phyloP scores from a whole-genome alignment of 23 tunicate species.

The Corella eumyota region DNA sequence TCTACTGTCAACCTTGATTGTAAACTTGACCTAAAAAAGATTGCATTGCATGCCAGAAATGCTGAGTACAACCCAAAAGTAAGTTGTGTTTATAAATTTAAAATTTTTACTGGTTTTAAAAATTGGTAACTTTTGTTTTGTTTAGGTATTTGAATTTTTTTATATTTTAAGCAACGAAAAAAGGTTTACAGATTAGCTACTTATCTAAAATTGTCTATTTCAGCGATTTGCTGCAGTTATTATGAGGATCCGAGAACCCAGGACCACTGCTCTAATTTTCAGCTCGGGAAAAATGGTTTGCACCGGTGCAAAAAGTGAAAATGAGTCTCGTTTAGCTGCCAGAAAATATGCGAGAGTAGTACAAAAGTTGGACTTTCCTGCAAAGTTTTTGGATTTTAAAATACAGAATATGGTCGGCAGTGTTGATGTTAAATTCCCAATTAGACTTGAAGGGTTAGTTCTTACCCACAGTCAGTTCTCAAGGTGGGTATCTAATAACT shows the following conservation, averaged over 20 bases:
- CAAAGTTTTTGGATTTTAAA: conserved; percentile 92
- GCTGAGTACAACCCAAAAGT: conserved; percentile 99
- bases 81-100: neutral
- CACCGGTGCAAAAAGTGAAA: conserved; percentile 98
- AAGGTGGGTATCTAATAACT: conserved; percentile 24
- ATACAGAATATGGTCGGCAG: conserved; percentile 99
- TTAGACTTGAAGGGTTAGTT: conserved; percentile 84
- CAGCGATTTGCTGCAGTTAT: conserved; percentile 99
- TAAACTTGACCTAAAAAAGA: conserved; percentile 84
- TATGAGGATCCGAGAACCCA: conserved; percentile 96
- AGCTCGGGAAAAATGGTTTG: conserved; percentile 99
- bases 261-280: conserved; percentile 98
- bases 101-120: neutral
- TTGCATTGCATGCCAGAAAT: conserved; percentile 98
- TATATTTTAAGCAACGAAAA: too few species aligned
- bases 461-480: conserved; percentile 95
- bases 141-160: too few species aligned
- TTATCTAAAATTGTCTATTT: neutral
- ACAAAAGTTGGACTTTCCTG: conserved; percentile 96
- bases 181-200: too few species aligned
- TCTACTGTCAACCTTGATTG: conserved; percentile 91
- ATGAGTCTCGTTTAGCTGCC: conserved; percentile 88
- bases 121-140: too few species aligned
- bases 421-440: conserved; percentile 98
- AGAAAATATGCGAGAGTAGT: conserved; percentile 97